Evolutionary conservation across 2,888 invertebrate species (phyloP).

Genomic region (Yponomeuta malinellus): DNA sequence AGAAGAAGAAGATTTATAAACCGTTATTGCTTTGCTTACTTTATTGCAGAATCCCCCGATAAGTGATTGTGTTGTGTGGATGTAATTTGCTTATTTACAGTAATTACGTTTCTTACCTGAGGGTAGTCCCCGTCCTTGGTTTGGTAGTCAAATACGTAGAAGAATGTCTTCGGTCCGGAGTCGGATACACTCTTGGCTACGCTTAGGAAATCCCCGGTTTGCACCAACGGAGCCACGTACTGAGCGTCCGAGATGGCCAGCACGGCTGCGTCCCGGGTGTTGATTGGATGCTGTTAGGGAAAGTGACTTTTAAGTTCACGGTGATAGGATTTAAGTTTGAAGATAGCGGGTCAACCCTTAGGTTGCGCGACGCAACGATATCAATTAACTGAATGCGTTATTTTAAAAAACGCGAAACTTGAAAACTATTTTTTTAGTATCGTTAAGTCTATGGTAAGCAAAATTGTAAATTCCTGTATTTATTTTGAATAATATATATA

Average conservation of each 20-base stretch:
- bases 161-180: conserved; percentile 85
- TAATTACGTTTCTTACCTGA: conserved; percentile 70
- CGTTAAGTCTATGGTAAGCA: no score
- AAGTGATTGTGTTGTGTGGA: no score
- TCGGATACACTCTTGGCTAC: conserved; percentile 74
- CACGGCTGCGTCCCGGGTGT: conserved; percentile 93
- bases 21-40: no score
- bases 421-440: no score
- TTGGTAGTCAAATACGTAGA: conserved; percentile 95
- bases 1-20: no score
- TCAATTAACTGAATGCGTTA: no score
- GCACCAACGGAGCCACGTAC: conserved; percentile 93
- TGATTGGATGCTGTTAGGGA: conserved; percentile 84
- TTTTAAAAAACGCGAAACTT: no score
- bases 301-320: neutral
- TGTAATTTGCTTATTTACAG: neutral
- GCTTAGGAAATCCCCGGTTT: conserved; percentile 86
- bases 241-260: conserved; percentile 95
- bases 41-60: no score
- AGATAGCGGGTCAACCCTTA: neutral
- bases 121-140: conserved; percentile 94
- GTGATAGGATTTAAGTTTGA: neutral
- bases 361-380: no score
- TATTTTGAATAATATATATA: no score
- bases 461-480: no score